Evolutionary conservation across 2,888 invertebrate species (phyloP), one percentile per base, ranked within the genome.

Genomic region (Aethes cnicana): DNA sequence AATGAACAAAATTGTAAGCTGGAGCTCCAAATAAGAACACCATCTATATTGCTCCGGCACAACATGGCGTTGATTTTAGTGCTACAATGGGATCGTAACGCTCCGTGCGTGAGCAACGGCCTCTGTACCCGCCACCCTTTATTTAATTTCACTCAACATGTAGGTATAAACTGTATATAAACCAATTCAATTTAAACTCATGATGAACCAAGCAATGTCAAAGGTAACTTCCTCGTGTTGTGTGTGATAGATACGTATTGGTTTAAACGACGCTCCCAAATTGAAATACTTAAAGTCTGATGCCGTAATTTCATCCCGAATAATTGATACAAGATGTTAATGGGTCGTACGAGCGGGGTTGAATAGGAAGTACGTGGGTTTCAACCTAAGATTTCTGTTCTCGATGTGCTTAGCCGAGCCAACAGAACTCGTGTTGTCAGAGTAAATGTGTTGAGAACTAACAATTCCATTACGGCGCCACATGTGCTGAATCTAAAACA

Each of bases 201-300:
- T 64, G 55, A 58, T 58, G 62, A 63, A 55, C 66, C 59, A 59
- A 58, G 66, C 67, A 66, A 69, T 66, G 72, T 68, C 66, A 69
- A 60, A 61, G 66, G 66, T 66, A 74, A 74, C 72, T 74, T 70
- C 39, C 18, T 6, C 36, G 43, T 44, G 43, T 52, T 52, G 30
- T 46, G 20, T 26, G 52, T 26, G 37, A 52, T 46, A 52, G 21
- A 32, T 52, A 52, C 44, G 39, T 46, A 46, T 53, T 74, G 73
- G 74, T 72, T 74, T 68, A 75, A 77, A 74, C 77, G 74, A 73
- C 73, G 70, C 69, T 67, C 64, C 69, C 67, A 74, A 80, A 77
- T 78, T 74, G 77, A 76, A 78, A 76, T 73, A 69, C 69, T 74
- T 68, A 23, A n/a, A 50, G 43, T 6, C 36, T 48, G 33, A 11